Conservation (phyloP, 2,113 vertebrate genomes). For the Ceratotherium simum region DNA sequence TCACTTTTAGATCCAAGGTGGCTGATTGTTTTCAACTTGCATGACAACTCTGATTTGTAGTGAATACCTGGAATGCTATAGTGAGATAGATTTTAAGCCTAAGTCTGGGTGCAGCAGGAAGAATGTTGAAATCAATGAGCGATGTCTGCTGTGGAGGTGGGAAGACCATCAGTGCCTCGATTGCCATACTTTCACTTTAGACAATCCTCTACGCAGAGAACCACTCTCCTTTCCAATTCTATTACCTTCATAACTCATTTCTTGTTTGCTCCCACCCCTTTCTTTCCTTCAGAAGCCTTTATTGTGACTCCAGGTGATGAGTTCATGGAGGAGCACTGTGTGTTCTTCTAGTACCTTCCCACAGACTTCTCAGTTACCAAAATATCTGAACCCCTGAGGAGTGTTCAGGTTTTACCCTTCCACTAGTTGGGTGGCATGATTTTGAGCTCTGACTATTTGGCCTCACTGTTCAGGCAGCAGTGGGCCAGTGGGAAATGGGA, state of each 20-base stretch:
- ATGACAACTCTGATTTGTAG: not conserved
- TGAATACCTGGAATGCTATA: not conserved
- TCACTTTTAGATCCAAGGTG: not conserved
- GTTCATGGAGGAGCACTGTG: not conserved
- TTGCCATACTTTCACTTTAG: not conserved
- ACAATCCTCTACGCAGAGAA: not conserved
- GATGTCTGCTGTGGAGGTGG: not conserved
- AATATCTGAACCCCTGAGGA: not conserved
- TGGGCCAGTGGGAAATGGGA: not conserved
- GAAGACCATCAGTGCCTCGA: too few relatives aligned
- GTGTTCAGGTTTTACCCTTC: not conserved
- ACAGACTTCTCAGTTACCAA: not conserved
- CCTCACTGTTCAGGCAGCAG: not conserved
- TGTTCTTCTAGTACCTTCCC: not conserved
- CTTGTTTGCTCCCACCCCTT: not conserved
- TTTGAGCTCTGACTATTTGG: slow-evolving; percentile 7
- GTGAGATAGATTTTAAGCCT: not conserved
- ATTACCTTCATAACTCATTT: not conserved
- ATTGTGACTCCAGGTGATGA: not conserved
- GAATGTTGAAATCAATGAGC: not conserved
- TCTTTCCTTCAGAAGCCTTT: not conserved
- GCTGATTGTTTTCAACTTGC: not conserved
- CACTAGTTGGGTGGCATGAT: not conserved
- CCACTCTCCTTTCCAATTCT: not conserved
- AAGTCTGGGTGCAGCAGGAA: not conserved